These are phyloP conservation scores for Bolinopsis microptera DNA, from an alignment of 37 sponge, comb jelly and placozoan species.

Conservation along the genomic window DNA sequence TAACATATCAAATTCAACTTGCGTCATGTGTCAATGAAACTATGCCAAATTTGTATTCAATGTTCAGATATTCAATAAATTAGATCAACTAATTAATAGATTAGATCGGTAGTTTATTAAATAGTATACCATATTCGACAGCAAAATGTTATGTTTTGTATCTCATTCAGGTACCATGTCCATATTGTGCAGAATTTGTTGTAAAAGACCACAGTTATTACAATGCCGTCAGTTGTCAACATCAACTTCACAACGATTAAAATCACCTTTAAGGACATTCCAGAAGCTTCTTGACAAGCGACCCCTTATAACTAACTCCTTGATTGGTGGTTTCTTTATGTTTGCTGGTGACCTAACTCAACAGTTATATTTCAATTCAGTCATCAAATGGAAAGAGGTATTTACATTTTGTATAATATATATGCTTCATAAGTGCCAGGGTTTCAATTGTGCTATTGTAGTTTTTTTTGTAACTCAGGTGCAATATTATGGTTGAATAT, in stretches of 20 bases:
- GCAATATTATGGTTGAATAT: too few species aligned
- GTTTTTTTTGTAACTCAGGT: too few species aligned
- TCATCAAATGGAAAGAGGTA: slow-evolving; percentile 31
- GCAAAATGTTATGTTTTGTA: too few species aligned
- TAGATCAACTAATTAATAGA: too few species aligned
- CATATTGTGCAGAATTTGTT: background rate
- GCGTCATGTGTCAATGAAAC: too few species aligned
- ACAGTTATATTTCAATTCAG: background rate
- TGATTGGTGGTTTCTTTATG: slow-evolving; percentile 33
- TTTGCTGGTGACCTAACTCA: slow-evolving; percentile 60
- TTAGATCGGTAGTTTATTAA: too few species aligned
- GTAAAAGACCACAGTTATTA: background rate
- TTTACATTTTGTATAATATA: background rate
- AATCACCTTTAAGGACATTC: background rate
- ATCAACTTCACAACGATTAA: background rate
- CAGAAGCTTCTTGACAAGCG: background rate
- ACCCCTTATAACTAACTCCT: background rate
- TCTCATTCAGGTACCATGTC: too few species aligned
- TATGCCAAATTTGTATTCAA: too few species aligned
- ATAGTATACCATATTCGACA: too few species aligned
- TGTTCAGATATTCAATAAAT: too few species aligned
- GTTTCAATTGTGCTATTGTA: background rate
- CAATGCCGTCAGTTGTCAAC: background rate
- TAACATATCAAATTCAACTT: too few species aligned
- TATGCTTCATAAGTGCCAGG: background rate